These are phyloP conservation scores for Siniperca scherzeri DNA, from an alignment of 2,797 vertebrate species.

Conservation along the genomic window DNA sequence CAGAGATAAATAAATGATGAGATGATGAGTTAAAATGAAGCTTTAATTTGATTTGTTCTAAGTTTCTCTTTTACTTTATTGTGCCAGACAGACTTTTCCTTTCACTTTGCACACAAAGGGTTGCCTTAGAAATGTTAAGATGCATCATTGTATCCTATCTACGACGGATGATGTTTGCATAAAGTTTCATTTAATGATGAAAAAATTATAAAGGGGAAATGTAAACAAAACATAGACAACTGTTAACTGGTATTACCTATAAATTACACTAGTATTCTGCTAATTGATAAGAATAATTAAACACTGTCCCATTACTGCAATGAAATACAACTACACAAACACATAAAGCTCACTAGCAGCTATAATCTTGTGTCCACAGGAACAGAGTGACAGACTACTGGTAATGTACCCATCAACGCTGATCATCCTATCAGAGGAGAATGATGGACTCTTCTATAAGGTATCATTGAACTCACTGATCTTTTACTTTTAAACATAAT, in stretches of 20 bases:
- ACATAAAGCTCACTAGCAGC: slow-evolving; percentile 5
- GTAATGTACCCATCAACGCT: slow-evolving; percentile 93
- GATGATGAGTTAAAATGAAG: not conserved
- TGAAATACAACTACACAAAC: not conserved
- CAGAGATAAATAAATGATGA: not conserved
- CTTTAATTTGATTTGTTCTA: not conserved
- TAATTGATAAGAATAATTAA: not conserved
- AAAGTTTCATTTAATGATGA: not conserved
- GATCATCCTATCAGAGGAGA: slow-evolving; percentile 94
- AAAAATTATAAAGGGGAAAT: not conserved
- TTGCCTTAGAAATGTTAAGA: not conserved
- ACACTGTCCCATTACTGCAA: not conserved
- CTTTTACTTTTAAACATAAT: slow-evolving; percentile 2
- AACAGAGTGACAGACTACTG: slow-evolving; percentile 91
- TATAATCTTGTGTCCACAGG: slow-evolving; percentile 80
- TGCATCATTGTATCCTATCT: not conserved
- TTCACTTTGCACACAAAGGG: not conserved
- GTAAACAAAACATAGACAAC: not conserved
- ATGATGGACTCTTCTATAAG: slow-evolving; percentile 91
- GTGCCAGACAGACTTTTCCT: not conserved
- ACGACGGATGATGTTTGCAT: not conserved
- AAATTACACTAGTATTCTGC: not conserved
- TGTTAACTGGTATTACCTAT: not conserved
- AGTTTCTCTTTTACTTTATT: not conserved
- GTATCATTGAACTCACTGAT: slow-evolving; percentile 73